phyloP scores from a whole-genome alignment of 2,797 vertebrate species.

The Neopelma chrysocephalum region DNA sequence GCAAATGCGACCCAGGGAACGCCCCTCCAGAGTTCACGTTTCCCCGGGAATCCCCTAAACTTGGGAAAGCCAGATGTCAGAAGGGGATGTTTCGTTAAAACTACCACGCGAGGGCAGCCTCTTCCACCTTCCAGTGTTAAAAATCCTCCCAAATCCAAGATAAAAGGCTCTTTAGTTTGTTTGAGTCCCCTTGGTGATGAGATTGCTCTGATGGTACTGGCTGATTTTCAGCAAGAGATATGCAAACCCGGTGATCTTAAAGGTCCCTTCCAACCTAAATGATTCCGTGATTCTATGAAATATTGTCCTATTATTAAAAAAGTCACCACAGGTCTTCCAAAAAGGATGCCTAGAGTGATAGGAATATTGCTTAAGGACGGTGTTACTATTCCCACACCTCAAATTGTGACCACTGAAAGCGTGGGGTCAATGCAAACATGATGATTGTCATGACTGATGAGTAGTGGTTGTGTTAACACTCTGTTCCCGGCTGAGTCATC shows the following conservation, averaged over 20 bases:
- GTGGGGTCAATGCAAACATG: neutral
- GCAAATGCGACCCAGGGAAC: neutral
- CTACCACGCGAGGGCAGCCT: conserved; percentile 51
- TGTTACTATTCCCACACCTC: neutral
- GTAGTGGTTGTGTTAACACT: neutral
- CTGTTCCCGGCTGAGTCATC: neutral
- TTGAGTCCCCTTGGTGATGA: neutral
- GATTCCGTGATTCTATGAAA: neutral
- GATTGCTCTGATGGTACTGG: neutral
- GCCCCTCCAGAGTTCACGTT: neutral
- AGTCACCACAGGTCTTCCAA: neutral
- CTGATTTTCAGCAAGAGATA: neutral
- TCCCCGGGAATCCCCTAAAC: neutral
- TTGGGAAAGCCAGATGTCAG: neutral
- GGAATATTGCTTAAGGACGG: neutral
- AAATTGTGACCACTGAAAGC: neutral
- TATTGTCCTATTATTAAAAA: neutral
- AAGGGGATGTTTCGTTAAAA: neutral
- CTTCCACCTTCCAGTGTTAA: neutral
- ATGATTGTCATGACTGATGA: neutral
- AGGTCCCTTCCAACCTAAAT: neutral
- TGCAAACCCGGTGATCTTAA: neutral
- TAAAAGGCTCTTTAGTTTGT: neutral
- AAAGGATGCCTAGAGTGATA: neutral
- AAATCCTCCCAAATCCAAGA: neutral